Conservation (phyloP, 2,113 vertebrate species). For the Tursiops truncatus region DNA sequence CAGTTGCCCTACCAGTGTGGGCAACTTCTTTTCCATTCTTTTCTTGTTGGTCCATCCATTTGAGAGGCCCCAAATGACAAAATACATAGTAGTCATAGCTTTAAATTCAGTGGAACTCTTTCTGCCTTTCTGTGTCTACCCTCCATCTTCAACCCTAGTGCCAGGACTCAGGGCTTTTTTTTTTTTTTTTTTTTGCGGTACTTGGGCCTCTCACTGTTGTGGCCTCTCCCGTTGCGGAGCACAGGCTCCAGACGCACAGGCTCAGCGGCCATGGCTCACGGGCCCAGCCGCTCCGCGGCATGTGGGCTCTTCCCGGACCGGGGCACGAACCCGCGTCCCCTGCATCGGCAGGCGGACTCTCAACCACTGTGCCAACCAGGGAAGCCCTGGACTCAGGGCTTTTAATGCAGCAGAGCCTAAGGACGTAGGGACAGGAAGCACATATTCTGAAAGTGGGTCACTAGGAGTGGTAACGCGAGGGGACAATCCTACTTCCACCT, state of each 20-base stretch:
- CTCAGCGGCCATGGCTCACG: too few species aligned
- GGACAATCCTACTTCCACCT: not conserved
- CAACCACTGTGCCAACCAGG: too few species aligned
- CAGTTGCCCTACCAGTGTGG: not conserved
- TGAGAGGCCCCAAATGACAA: not conserved
- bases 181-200: too few species aligned
- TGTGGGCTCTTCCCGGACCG: too few species aligned
- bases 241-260: too few species aligned
- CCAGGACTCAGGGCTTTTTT: not conserved
- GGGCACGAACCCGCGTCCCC: too few species aligned
- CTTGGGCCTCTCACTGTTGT: too few species aligned
- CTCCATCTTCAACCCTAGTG: not conserved
- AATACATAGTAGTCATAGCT: not conserved
- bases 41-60: not conserved
- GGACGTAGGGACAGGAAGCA: not conserved
- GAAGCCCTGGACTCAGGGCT: not conserved
- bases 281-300: too few species aligned
- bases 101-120: not conserved
- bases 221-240: too few species aligned
- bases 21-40: not conserved
- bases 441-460: not conserved
- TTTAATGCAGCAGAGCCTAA: not conserved
- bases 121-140: not conserved
- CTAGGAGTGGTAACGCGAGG: not conserved
- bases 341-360: too few species aligned